Evolutionary conservation across 2,797 vertebrate species (phyloP).

Genomic region (Syngnathus rostellatus): DNA sequence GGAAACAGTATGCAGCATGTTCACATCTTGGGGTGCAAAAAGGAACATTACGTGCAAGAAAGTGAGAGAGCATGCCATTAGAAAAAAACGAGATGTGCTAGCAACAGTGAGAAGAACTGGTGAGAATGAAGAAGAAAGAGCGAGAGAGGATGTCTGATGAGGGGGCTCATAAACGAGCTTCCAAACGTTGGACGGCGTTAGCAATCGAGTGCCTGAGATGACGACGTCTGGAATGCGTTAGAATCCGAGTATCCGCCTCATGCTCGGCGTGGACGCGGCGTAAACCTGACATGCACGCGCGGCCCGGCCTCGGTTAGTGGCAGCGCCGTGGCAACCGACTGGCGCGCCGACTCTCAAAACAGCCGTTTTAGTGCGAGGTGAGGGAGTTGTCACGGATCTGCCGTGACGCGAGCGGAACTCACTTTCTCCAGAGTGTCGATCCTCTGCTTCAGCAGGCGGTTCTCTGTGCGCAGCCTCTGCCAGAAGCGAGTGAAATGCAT

Average conservation of each 20-base stretch:
- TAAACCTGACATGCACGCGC: constrained; percentile 5
- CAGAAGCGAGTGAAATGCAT: constrained; percentile 23
- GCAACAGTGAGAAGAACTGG: constrained; percentile 8
- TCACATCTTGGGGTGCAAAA: constrained; percentile 42
- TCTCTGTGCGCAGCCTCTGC: constrained; percentile 95
- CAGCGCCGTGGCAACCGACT: constrained; percentile 5
- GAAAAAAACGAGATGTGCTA: not conserved
- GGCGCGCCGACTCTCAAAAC: not conserved
- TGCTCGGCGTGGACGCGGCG: constrained; percentile 30
- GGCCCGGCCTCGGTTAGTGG: constrained; percentile 23
- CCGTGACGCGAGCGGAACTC: constrained; percentile 53
- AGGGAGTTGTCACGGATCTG: constrained; percentile 16
- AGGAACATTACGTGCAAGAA: constrained; percentile 57
- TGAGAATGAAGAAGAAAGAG: constrained; percentile 1
- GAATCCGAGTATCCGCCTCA: constrained; percentile 28
- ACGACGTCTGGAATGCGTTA: not conserved
- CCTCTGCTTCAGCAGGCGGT: constrained; percentile 91
- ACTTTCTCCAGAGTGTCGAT: constrained; percentile 99
- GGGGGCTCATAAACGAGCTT: not conserved
- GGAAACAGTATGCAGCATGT: not conserved
- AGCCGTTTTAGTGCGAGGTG: constrained; percentile 53
- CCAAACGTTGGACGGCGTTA: not conserved
- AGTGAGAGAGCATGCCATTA: constrained; percentile 31
- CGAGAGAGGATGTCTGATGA: not conserved
- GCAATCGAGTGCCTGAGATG: not conserved